These are phyloP conservation scores for Drosophila pallidifrons DNA, from an alignment of 1,140 invertebrate species.

Conservation along the genomic window DNA sequence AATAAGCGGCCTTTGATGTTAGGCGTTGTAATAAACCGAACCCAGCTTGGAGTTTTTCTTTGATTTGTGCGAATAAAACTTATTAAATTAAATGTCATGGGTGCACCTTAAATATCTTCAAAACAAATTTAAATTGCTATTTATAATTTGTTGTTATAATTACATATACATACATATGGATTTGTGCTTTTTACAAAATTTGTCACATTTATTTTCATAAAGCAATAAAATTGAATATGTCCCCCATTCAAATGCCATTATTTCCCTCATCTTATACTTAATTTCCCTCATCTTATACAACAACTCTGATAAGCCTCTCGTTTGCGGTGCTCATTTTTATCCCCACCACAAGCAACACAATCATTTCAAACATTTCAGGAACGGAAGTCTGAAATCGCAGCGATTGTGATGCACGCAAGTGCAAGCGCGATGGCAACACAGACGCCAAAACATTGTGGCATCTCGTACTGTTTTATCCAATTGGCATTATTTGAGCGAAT, in stretches of 20 bases:
- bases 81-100: slow-evolving; percentile 14
- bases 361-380: slow-evolving; percentile 29
- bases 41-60: slow-evolving; percentile 13
- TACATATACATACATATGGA: too few relatives aligned
- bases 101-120: slow-evolving; percentile 13
- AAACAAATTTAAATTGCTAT: slow-evolving; percentile 27
- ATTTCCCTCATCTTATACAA: slow-evolving; percentile 26
- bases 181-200: not conserved
- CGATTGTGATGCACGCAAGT: slow-evolving; percentile 25
- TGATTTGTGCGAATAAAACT: slow-evolving; percentile 22
- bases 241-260: slow-evolving; percentile 27
- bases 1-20: slow-evolving; percentile 60
- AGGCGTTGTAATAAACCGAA: slow-evolving; percentile 52
- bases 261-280: slow-evolving; percentile 37
- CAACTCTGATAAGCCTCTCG: slow-evolving; percentile 39
- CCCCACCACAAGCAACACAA: slow-evolving; percentile 60
- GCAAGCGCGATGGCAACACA: slow-evolving; percentile 44
- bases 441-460: slow-evolving; percentile 38
- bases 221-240: slow-evolving; percentile 8
- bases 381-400: slow-evolving; percentile 61
- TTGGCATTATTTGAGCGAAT: slow-evolving; percentile 79
- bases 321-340: slow-evolving; percentile 57
- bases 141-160: too few relatives aligned
- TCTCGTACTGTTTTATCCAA: slow-evolving; percentile 57
- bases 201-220: not conserved